phyloP scores from a whole-genome alignment of 1,140 invertebrate genomes.

The Hydropsyche tenuis region DNA sequence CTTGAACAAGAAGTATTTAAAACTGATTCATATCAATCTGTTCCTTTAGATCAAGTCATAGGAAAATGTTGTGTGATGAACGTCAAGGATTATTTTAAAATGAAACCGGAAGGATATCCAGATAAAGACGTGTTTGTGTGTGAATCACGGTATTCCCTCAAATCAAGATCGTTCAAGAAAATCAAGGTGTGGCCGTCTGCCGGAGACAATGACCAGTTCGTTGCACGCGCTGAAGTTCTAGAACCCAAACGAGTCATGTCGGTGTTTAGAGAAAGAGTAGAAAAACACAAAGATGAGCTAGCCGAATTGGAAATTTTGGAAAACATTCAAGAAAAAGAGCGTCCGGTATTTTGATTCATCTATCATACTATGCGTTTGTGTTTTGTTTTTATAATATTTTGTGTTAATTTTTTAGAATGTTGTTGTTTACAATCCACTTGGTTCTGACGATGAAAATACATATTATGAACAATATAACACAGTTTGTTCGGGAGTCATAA shows the following conservation, averaged over 20 bases:
- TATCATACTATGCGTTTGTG: background rate
- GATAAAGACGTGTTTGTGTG: constrained; percentile 98
- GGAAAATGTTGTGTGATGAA: constrained; percentile 94
- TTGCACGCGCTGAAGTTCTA: constrained; percentile 58
- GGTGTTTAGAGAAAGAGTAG: constrained; percentile 89
- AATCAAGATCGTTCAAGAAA: constrained; percentile 89
- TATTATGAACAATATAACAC: constrained; percentile 95
- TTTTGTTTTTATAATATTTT: constrained; percentile 28
- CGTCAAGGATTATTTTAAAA: constrained; percentile 94
- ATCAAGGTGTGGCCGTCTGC: constrained; percentile 86
- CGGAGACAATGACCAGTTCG: constrained; percentile 51
- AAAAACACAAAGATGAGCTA: constrained; percentile 90
- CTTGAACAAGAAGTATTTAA: constrained; percentile 96
- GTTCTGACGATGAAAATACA: constrained; percentile 75
- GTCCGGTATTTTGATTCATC: constrained; percentile 64
- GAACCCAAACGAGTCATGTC: constrained; percentile 89
- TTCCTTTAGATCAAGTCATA: constrained; percentile 86
- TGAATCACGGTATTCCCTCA: constrained; percentile 91
- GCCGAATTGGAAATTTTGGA: constrained; percentile 84
- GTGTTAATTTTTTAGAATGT: constrained; percentile 68
- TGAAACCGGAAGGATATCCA: constrained; percentile 81
- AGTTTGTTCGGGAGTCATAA: constrained; percentile 78
- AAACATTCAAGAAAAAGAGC: constrained; percentile 78
- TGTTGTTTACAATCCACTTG: constrained; percentile 68
- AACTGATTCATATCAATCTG: constrained; percentile 84